phyloP scores from a whole-genome alignment of 2,797 vertebrate genomes.

The Mormyrops attenuatus region DNA sequence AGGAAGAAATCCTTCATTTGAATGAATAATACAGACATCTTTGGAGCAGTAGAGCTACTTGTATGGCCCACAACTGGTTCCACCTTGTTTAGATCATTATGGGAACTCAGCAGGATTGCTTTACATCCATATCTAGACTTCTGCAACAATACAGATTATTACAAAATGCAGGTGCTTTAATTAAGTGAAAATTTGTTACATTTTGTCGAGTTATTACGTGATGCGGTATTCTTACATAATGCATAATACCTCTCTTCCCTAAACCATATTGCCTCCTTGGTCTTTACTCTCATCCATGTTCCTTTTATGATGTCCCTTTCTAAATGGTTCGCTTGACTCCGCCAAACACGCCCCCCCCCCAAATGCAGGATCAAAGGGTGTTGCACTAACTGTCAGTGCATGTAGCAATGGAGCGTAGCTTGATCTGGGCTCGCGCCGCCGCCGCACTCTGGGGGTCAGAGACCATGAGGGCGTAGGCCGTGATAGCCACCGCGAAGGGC shows the following conservation, averaged over 20 bases:
- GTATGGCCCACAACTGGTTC: neutral
- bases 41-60: neutral
- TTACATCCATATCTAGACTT: neutral
- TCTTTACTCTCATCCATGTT: neutral
- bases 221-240: neutral
- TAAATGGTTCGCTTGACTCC: neutral
- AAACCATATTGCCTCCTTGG: neutral
- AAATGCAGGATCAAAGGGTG: neutral
- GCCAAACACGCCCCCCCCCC: neutral
- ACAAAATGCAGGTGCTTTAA: neutral
- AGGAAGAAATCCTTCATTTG: neutral
- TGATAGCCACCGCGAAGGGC: slow-evolving; percentile 50
- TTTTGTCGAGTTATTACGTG: neutral
- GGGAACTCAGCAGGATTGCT: neutral
- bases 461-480: slow-evolving; percentile 53
- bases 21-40: neutral
- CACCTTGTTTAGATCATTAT: neutral
- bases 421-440: slow-evolving; percentile 25
- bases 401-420: slow-evolving; percentile 38
- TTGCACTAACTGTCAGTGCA: slow-evolving; percentile 42
- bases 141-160: neutral
- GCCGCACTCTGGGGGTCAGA: slow-evolving; percentile 7
- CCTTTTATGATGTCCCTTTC: neutral
- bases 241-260: neutral
- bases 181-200: neutral